A percentile compares a stretch with the other conserved stretches of the same genome.
These are phyloP conservation scores for Nomia melanderi DNA, from an alignment of 1,140 invertebrate species.

Conservation along the genomic window DNA sequence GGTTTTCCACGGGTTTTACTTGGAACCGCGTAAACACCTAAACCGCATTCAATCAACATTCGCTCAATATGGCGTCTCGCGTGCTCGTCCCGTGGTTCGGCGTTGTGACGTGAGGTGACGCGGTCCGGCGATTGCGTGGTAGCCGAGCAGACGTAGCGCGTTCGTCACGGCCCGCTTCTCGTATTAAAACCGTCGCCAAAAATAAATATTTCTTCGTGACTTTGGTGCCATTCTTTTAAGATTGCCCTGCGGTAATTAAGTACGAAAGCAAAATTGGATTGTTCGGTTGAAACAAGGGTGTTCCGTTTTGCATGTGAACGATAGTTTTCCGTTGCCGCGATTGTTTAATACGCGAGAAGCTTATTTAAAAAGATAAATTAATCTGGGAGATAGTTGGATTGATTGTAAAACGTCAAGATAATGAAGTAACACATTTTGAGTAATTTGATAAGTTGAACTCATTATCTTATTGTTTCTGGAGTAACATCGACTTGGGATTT, in stretches of 20 bases:
- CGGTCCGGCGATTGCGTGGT: slow-evolving; percentile 20
- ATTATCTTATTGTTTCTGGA: no score
- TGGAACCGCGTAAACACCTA: slow-evolving; percentile 68
- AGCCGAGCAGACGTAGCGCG: background rate
- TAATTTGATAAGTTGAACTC: no score
- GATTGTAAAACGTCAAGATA: no score
- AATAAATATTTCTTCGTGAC: background rate
- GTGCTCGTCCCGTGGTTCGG: slow-evolving; percentile 41
- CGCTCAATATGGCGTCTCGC: slow-evolving; percentile 68
- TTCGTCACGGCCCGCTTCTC: background rate
- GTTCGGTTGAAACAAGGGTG: background rate
- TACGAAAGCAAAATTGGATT: background rate
- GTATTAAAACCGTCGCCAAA: background rate
- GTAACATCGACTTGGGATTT: no score
- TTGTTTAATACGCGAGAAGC: no score
- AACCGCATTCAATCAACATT: slow-evolving; percentile 66
- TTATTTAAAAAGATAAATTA: no score
- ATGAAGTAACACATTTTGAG: no score
- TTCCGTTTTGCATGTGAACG: no score
- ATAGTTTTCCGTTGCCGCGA: no score
- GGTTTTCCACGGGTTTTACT: slow-evolving; percentile 52
- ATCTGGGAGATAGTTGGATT: no score
- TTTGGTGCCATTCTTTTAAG: fast-evolving
- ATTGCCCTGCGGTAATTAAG: background rate
- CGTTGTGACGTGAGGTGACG: slow-evolving; percentile 19